Evolutionary conservation across 2,797 vertebrate species (phyloP).

Genomic region (Rhinella marina): DNA sequence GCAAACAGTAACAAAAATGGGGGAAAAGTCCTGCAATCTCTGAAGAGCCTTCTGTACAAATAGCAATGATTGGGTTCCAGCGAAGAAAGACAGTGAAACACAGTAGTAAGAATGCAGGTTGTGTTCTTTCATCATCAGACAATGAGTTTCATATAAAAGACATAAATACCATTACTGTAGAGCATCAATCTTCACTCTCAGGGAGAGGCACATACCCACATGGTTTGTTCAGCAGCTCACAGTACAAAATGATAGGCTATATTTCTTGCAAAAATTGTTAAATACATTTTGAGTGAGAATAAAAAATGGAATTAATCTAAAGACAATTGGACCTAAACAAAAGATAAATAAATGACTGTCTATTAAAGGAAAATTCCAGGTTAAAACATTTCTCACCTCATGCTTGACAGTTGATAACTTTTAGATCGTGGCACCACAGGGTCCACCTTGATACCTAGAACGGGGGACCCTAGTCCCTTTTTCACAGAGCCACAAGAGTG

Average conservation of each 20-base stretch:
- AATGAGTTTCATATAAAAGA: slow-evolving; percentile 28
- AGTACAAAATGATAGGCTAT: slow-evolving; percentile 19
- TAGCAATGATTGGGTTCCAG: neutral
- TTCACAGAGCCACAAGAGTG: too few relatives aligned
- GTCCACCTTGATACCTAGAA: too few relatives aligned
- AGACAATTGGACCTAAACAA: neutral
- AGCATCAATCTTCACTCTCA: slow-evolving; percentile 22
- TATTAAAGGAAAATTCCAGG: too few relatives aligned
- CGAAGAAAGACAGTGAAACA: neutral
- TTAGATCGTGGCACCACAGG: too few relatives aligned
- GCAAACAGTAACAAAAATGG: neutral
- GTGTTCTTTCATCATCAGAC: slow-evolving; percentile 22
- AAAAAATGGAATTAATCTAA: neutral
- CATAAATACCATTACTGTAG: slow-evolving; percentile 23
- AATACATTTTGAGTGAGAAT: neutral
- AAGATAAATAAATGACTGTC: too few relatives aligned
- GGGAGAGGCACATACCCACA: slow-evolving; percentile 24
- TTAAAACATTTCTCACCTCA: too few relatives aligned
- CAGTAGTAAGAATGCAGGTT: neutral
- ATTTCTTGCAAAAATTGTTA: slow-evolving; percentile 29
- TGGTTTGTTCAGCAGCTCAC: slow-evolving; percentile 28
- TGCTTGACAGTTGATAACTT: too few relatives aligned
- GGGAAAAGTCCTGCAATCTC: neutral
- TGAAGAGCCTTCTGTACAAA: slow-evolving; percentile 6
- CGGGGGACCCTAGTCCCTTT: too few relatives aligned